phyloP scores from a whole-genome alignment of 2,888 invertebrate species.

The Quadriops clusia region DNA sequence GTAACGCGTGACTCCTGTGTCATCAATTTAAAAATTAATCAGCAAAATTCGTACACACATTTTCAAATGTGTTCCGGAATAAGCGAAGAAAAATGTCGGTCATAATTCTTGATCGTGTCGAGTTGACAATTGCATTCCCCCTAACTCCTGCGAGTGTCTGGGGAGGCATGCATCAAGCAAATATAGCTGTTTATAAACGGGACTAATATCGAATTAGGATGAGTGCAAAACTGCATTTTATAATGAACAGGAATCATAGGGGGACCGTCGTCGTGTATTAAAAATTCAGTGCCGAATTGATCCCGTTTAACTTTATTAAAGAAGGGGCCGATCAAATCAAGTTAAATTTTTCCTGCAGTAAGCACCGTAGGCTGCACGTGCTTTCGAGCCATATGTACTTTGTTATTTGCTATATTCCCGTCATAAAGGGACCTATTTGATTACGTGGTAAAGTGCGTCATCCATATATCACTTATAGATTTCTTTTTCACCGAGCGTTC shows the following conservation, averaged over 20 bases:
- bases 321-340: no score
- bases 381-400: no score
- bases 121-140: constrained; percentile 35
- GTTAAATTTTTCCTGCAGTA: no score
- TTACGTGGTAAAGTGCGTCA: no score
- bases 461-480: no score
- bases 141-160: constrained; percentile 18
- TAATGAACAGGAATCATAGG: constrained; percentile 15
- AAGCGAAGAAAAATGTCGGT: constrained; percentile 34
- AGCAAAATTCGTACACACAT: constrained; percentile 28
- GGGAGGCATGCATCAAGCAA: constrained; percentile 12
- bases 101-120: constrained; percentile 35
- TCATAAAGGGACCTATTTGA: no score
- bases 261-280: constrained; percentile 1
- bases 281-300: constrained; percentile 1
- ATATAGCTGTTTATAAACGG: constrained; percentile 24
- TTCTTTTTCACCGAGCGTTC: no score
- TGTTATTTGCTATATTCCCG: no score
- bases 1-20: no score
- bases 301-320: no score
- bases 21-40: constrained; percentile 32
- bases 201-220: constrained; percentile 26
- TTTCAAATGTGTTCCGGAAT: constrained; percentile 23
- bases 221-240: constrained; percentile 18
- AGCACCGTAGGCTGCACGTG: no score